Percentiles rank a stretch among this genome's conserved stretches.
Evolutionary conservation across 1,140 invertebrate genomes (phyloP).

Genomic region (Nephila pilipes): DNA sequence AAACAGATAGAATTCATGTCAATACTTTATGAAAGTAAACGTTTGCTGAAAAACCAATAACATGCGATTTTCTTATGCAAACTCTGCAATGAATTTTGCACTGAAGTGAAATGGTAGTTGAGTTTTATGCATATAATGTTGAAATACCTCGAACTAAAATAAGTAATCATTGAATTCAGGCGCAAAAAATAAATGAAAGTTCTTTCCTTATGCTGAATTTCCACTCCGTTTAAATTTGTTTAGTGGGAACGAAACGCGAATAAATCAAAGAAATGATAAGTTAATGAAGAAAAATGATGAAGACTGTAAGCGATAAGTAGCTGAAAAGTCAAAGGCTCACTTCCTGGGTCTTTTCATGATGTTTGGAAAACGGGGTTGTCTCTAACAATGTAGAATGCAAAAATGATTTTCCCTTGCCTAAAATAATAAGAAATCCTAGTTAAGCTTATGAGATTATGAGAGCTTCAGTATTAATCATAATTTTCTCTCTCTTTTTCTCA

Average conservation of each 20-base stretch:
- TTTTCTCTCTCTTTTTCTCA: too few species aligned
- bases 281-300: slow-evolving; percentile 7
- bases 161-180: neutral
- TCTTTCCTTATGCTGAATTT: neutral
- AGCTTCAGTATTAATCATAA: too few species aligned
- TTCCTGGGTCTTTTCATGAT: neutral
- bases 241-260: neutral
- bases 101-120: neutral
- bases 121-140: neutral
- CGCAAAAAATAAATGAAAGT: neutral
- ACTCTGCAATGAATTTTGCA: neutral
- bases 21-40: neutral
- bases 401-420: too few species aligned
- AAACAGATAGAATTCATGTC: neutral
- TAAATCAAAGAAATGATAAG: neutral
- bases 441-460: too few species aligned
- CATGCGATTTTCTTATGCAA: too few species aligned
- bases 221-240: neutral
- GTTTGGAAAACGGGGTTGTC: neutral
- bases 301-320: neutral
- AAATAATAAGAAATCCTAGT: too few species aligned
- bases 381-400: too few species aligned
- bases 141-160: neutral
- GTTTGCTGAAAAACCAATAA: neutral
- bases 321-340: slow-evolving; percentile 9